Conservation (phyloP, 1,140 invertebrate species). For the Oncopodura yosiiana region DNA sequence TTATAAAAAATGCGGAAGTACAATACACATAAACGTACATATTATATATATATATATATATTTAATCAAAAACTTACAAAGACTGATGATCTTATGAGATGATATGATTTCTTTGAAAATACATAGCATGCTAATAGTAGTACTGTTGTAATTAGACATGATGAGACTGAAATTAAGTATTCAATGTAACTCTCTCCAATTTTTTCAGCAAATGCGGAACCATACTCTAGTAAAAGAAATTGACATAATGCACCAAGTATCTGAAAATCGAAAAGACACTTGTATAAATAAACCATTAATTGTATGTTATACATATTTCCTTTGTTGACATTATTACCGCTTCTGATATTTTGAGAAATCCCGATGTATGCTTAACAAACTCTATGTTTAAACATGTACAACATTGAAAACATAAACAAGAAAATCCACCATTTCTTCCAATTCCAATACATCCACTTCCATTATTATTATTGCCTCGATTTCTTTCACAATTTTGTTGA, state of each 20-base stretch:
- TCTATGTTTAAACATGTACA: constrained; percentile 66
- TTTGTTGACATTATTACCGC: constrained; percentile 46
- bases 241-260: constrained; percentile 62
- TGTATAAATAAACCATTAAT: constrained; percentile 9
- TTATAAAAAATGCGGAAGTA: neutral
- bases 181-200: constrained; percentile 63
- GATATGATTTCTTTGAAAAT: constrained; percentile 61
- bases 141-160: constrained; percentile 60
- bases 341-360: constrained; percentile 62
- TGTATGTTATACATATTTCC: neutral
- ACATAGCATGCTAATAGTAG: constrained; percentile 62
- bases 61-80: constrained; percentile 54
- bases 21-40: neutral
- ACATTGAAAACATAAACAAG: constrained; percentile 60
- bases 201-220: constrained; percentile 51
- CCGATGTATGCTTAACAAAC: constrained; percentile 57
- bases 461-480: no score
- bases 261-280: constrained; percentile 43
- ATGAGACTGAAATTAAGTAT: constrained; percentile 61
- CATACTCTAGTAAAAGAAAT: constrained; percentile 62
- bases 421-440: constrained; percentile 39
- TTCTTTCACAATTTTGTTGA: no score
- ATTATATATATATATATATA: constrained; percentile 1
- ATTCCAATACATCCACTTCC: neutral
- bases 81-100: constrained; percentile 59